Evolutionary conservation across 2,113 vertebrate species (phyloP), one percentile per base, ranked within the genome.

Genomic region (Epinephelus lanceolatus): DNA sequence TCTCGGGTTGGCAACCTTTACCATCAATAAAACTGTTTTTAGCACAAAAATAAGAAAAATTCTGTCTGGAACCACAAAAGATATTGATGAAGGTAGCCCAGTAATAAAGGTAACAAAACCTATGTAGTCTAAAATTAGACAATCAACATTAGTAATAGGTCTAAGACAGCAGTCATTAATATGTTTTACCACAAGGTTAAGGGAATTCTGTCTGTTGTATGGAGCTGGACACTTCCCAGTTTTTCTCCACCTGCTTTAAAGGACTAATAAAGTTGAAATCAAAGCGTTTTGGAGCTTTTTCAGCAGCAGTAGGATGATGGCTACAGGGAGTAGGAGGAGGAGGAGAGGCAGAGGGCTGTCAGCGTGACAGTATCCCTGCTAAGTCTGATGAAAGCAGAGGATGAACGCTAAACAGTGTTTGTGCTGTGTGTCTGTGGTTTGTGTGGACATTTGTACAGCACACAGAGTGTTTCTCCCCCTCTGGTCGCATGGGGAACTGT

Each of bases 401-500:
- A 51, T 76, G 75, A 81, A 55, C 42, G 66, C 66, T 59, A 42
- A 56, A 59, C 3, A 45, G 60, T 68, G 61, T 70, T 52, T 76
- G 61, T 2, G 53, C 59, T 45, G 56, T 73, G 40, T 76, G 15
- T 67, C 23, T 65, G 71, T 70, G 51, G 15, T 63, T 71, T 71
- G 57, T 76, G 65, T 60, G 59, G 55, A 25, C 83, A 71, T 85
- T 65, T 78, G 79, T 42, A 55, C 56, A 55, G 72, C 9, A 47
- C 63, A 71, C 71, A 79, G 49, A 78, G 78, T 33, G 2, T 62
- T 57, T 72, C 75, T 77, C 67, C 71, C 52, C 61, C 60, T 80
- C 56, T 19, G 53, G 61, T 18, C 66, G 65, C 65, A 72, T 8
- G n/a, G 53, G 53, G 53, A 21, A 21, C 27, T 57, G 52, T 60